Percentiles rank a stretch among this genome's conserved stretches.
Evolutionary conservation across 2,113 vertebrate species (phyloP).

Genomic region (Dipodomys stephensi): DNA sequence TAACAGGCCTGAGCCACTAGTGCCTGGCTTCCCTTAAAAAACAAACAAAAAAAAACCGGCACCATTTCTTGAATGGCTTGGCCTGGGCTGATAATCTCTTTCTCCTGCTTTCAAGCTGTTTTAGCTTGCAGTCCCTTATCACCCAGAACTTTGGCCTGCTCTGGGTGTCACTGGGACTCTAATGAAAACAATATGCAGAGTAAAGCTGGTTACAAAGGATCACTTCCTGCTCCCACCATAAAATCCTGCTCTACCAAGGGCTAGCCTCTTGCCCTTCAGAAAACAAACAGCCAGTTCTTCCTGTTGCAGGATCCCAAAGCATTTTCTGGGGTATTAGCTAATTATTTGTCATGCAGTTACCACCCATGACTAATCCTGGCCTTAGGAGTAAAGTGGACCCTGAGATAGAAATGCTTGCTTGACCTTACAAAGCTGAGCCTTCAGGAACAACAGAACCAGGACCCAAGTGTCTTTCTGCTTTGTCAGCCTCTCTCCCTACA

Average conservation of each 20-base stretch:
- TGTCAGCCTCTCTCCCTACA: not conserved
- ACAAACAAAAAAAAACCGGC: too few relatives aligned
- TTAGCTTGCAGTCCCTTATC: not conserved
- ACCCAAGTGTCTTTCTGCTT: not conserved
- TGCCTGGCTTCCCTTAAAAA: too few relatives aligned
- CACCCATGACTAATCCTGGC: not conserved
- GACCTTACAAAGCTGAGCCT: not conserved
- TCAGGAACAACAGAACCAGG: not conserved
- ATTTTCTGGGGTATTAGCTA: not conserved
- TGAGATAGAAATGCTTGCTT: not conserved
- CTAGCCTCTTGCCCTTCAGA: not conserved
- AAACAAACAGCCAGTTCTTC: not conserved
- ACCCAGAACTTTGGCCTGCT: not conserved
- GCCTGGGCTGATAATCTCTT: not conserved
- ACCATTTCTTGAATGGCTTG: not conserved
- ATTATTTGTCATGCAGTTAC: not conserved
- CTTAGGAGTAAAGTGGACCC: slow-evolving; percentile 35
- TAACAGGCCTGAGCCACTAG: too few relatives aligned
- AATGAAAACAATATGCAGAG: not conserved
- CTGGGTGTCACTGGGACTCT: not conserved
- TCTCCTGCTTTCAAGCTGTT: not conserved
- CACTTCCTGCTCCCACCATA: not conserved
- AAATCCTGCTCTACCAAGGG: not conserved
- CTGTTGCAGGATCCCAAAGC: not conserved
- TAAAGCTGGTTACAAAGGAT: not conserved